Conservation (phyloP, 2,888 invertebrate genomes). For the Argynnis bischoffii region DNA sequence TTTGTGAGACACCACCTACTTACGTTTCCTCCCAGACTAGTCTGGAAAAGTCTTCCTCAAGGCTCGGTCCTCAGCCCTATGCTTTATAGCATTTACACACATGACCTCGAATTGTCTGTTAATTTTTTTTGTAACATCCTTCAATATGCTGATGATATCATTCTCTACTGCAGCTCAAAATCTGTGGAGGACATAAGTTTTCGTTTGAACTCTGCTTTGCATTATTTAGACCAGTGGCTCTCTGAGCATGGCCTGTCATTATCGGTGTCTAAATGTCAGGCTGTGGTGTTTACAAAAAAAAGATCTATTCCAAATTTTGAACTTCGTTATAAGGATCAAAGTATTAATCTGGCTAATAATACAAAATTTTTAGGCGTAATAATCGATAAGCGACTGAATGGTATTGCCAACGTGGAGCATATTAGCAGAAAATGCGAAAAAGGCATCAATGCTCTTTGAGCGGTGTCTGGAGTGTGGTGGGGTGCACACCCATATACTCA, state of each 20-base stretch:
- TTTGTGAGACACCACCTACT: background rate
- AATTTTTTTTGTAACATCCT: conserved; percentile 18
- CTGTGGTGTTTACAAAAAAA: no score
- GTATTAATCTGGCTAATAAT: no score
- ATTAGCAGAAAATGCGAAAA: conserved; percentile 35
- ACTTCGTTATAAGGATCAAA: no score
- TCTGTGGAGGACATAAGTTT: no score
- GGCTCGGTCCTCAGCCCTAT: conserved; percentile 21
- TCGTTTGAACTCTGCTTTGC: no score
- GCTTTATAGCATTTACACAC: conserved; percentile 37
- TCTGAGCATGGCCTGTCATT: no score
- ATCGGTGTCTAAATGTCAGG: no score
- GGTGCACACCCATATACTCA: conserved; percentile 2
- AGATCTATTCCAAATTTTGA: no score
- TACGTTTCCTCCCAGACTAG: background rate
- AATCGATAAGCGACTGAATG: conserved; percentile 12
- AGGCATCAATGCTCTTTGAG: conserved; percentile 25
- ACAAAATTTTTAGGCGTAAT: conserved; percentile 6
- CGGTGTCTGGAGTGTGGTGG: conserved; percentile 39
- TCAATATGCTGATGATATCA: conserved; percentile 38
- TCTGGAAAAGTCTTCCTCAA: background rate
- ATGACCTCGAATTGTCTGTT: conserved; percentile 24
- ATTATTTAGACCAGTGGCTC: no score
- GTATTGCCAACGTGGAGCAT: conserved; percentile 23
- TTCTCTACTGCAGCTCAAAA: no score